Conservation (phyloP, 2,797 vertebrate genomes). For the Leptoclinus maculatus region DNA sequence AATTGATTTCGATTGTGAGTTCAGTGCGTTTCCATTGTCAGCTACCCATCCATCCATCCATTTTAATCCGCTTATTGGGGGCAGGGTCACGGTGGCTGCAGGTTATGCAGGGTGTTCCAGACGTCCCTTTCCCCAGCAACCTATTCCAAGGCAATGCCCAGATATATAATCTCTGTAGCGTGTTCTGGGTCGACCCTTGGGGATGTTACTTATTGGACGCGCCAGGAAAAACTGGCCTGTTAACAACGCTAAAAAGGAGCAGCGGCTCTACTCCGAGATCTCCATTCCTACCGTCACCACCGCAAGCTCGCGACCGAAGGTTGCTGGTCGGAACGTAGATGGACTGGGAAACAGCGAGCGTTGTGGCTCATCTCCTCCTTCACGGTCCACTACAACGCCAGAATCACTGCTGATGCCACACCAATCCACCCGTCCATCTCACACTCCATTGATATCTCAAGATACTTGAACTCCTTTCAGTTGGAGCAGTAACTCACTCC, state of each 20-base stretch:
- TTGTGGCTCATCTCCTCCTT: not conserved
- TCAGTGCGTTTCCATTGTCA: not conserved
- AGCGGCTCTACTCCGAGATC: not conserved
- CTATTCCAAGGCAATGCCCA: not conserved
- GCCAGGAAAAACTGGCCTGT: not conserved
- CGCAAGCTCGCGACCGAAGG: not conserved
- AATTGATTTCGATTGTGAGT: slow-evolving; percentile 8
- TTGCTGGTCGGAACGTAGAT: not conserved
- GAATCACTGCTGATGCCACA: not conserved
- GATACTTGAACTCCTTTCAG: not conserved
- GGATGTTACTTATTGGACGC: not conserved
- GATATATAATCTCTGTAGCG: not conserved
- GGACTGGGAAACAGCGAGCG: not conserved
- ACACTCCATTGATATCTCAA: not conserved
- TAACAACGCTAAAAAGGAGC: not conserved
- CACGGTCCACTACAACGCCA: not conserved
- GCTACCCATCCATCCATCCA: not conserved
- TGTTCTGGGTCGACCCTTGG: not conserved
- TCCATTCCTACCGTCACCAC: not conserved
- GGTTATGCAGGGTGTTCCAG: not conserved
- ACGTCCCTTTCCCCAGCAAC: not conserved
- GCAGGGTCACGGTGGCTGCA: not conserved
- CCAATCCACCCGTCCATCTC: not conserved
- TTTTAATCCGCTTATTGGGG: not conserved
- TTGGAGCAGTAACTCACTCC: not conserved